Base-by-base conservation (phyloP, 2,888 invertebrate genomes). In the Cremastobaeus sp. region DNA sequence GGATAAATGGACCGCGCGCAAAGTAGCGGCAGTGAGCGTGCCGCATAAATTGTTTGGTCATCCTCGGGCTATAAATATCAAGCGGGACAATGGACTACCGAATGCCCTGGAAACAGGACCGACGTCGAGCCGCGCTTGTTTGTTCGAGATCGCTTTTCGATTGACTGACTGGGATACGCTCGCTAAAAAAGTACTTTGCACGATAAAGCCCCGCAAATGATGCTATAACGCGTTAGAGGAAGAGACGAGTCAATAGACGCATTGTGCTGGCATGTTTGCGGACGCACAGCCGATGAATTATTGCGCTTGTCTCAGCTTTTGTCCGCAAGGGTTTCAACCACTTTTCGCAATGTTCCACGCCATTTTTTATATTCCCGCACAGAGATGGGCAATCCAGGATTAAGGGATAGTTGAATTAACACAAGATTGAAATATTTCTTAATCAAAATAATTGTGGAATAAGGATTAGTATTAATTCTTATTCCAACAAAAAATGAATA, bases 1-100 rank as follows among this genome's bases (percentile, higher is more conserved):
- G 80, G 79, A 57, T 68, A 57, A 82, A 82, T 80, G 77, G 69
- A 76, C 62, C 75, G 72, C 76, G 71, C 48, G 66, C 50, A 17
- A 54, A 65, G 52, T 59, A 77, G 66, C 70, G 66, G 69, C 54
- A 39, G 47, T 65, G 69, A 74, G 64, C 47, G 59, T 74, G 78
- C 77, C 77, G 74, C 77, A 79, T 82, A 84, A 85, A 85, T 85
- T 81, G 83, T 85, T 83, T 82, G 85, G 85, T 86, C 86, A 86
- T 86, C 82, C 83, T 80, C 66, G 60, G 79, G 71, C 85, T 82
- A 85, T 86, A 86, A 86, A 85, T 86, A 85, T 85, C 81, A 78
- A 77, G 54, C 72, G 77, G 78, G 74, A 83, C 81, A 82, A 84
- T 82, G 72, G 79, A 76, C 74, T 62, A 78, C 78, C 79, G 82